Evolutionary conservation across 2,888 invertebrate genomes (phyloP).

Genomic region (Phoenoteleia sp.): DNA sequence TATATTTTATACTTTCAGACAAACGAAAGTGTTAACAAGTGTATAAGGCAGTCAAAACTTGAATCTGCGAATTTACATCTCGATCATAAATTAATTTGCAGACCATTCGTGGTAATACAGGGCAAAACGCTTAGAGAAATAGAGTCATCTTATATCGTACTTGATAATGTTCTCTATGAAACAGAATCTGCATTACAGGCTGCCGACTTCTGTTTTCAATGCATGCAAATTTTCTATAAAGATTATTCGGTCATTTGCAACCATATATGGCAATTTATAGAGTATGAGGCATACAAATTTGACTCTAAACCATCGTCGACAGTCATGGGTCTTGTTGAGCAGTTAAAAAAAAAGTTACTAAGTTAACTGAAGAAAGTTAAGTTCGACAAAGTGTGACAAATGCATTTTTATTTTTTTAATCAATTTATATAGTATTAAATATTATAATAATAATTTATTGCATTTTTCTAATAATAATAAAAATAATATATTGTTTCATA

Average conservation of each 20-base stretch:
- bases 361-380: too few relatives aligned
- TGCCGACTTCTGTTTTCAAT: constrained; percentile 48
- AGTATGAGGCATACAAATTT: constrained; percentile 23
- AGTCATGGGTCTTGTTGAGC: not conserved
- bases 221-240: constrained; percentile 30
- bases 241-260: constrained; percentile 19
- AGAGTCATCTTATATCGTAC: constrained; percentile 4
- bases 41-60: too few relatives aligned
- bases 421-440: too few relatives aligned
- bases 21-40: too few relatives aligned
- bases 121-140: constrained; percentile 40
- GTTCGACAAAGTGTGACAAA: too few relatives aligned
- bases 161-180: constrained; percentile 21
- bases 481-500: too few relatives aligned
- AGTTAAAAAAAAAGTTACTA: not conserved
- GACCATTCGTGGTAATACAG: constrained; percentile 38
- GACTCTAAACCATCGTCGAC: constrained; percentile 1
- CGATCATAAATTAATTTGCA: constrained; percentile 8
- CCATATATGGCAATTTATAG: constrained; percentile 53
- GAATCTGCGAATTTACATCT: too few relatives aligned
- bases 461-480: too few relatives aligned
- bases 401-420: too few relatives aligned
- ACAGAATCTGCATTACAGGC: not conserved
- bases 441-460: too few relatives aligned
- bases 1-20: too few relatives aligned